phyloP scores from a whole-genome alignment of 2,797 vertebrate genomes.

The Gallinago solitaria region DNA sequence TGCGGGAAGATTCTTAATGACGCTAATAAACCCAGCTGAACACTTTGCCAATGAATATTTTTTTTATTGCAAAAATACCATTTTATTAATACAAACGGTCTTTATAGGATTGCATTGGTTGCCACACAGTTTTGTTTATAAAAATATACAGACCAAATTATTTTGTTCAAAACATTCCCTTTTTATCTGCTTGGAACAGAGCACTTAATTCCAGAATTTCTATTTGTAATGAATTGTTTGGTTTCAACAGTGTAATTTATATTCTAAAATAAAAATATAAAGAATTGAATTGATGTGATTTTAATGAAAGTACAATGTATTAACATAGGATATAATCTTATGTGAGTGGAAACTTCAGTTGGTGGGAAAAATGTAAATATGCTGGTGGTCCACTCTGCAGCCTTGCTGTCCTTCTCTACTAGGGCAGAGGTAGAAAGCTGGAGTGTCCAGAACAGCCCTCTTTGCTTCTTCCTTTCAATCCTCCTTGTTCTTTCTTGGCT shows the following conservation, averaged over 20 bases:
- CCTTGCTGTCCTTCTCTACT: not conserved
- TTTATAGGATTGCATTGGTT: slow-evolving; percentile 22
- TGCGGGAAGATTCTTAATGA: slow-evolving; percentile 58
- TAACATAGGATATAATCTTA: not conserved
- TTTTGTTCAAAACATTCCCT: not conserved
- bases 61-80: slow-evolving; percentile 41
- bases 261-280: not conserved
- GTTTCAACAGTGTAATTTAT: not conserved
- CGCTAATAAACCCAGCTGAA: slow-evolving; percentile 56
- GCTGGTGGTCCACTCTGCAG: not conserved
- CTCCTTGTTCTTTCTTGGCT: not conserved
- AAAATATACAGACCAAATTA: slow-evolving; percentile 51
- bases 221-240: not conserved
- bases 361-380: not conserved
- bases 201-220: not conserved
- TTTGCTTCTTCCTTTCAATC: not conserved
- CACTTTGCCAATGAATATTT: not conserved
- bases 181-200: not conserved
- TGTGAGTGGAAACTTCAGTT: not conserved
- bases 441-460: not conserved
- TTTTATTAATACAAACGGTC: slow-evolving; percentile 61
- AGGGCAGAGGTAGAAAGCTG: not conserved
- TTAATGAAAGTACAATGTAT: not conserved
- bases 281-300: not conserved
- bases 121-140: slow-evolving; percentile 23